Evolutionary conservation across 1,140 invertebrate species (phyloP), one percentile per base, ranked within the genome.

Genomic region (Megalopta genalis): DNA sequence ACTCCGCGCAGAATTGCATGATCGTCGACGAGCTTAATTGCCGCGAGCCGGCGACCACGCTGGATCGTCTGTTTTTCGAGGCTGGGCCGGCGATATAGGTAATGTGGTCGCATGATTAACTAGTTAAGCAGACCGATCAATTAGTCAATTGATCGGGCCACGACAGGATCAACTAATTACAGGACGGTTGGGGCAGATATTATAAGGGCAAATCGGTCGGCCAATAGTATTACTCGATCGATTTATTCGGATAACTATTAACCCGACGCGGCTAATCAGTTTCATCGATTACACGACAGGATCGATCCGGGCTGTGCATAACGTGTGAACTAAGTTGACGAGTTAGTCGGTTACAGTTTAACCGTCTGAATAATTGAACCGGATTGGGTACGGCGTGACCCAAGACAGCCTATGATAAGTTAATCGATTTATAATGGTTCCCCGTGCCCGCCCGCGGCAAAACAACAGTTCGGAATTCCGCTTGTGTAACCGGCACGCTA

Each of bases 231-330:
- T 64, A 46, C 68, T 78, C 63, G 69, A 78, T 78, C 76, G 76
- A 78, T 78, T 78, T 72, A 72, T 78, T 71, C 76, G 69, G 62
- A 39, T 72, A 72, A 78, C 69, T 78, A 78, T 78, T 64, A 72
- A 62, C 76, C 76, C 21, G 49, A n/a, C 32, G 16, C 54, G 32
- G 5, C 46, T 78, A 78, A 78, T 78, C 59, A 62, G 59, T 21
- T 64, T 57, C 76, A 72, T 72, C 69, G 76, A 78, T 78, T 72
- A 77, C 57, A 23, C 69, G 32, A 27, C 27, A 9, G 9, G 68
- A 72, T 78, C 76, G 76, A 78, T 72, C 25, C 23, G 10, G 16
- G 12, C 32, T 32, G 32, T 27, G 37, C 69, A 72, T 65, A 37
- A 46, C 49, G 69, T 27, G 69, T 23, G 27, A 78, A 78, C 68